Evolutionary conservation across 2,888 invertebrate genomes (phyloP), one percentile per base, ranked within the genome.

Genomic region (Steinernema scapterisci): DNA sequence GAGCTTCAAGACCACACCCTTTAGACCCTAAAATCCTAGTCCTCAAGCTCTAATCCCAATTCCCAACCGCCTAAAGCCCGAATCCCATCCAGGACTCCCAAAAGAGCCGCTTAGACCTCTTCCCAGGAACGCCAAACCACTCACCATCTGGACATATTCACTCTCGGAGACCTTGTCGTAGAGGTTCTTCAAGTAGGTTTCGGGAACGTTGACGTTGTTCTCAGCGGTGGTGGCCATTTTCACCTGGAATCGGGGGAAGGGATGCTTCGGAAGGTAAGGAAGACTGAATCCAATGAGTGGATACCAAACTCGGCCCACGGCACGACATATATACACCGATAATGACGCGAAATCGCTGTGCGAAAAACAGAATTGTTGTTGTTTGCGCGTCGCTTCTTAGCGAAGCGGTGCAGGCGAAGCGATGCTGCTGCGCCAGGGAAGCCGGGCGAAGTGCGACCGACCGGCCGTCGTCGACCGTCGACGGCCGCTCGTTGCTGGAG

Each of bases 341-440:
- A 38, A 38, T 38, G 5, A 5, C 27, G n/a, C 31, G 38, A 1
- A 16, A 63, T n/a, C 27, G 31, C 16, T 27, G 23, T 25, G 54
- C 54, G 54, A 54, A 54, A 21, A 54, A 54, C 25, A 54, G 21
- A 54, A 23, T 21, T 13, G 23, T 63, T 63, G 63, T 63, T 63
- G 63, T 63, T 63, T 63, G 63, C 31, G 63, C 31, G 27, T 63
- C 31, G 63, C 63, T n/a, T 48, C 13, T 16, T 16, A 3, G n/a
- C 48, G 48, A 16, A 16, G 7, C 45, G 16, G 45, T 19, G 48
- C 48, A 19, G 13, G 48, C 48, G 48, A 48, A 3, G 48, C 48
- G 2, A 48, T 7, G 48, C 45, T 44, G 7, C 45, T 16, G 45
- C 16, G 45, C 7, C 45, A 19, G 48, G 13, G 48, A 3, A 2